These are phyloP conservation scores for Abrostola tripartita DNA, from an alignment of 2,888 invertebrate genomes.

Conservation along the genomic window DNA sequence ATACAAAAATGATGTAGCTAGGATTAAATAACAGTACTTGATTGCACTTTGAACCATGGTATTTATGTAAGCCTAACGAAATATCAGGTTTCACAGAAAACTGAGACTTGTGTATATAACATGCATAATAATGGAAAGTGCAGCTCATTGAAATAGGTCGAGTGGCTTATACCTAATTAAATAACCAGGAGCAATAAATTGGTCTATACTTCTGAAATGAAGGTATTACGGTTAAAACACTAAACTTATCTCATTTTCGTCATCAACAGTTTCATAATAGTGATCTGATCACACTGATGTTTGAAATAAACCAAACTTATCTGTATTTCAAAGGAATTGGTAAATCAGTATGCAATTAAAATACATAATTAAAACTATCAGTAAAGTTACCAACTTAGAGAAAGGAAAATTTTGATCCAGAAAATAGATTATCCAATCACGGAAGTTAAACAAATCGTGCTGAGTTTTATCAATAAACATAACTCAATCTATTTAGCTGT, in stretches of 20 bases:
- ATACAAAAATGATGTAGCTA: neutral
- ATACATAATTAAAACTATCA: constrained; percentile 57
- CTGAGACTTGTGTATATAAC: too few relatives aligned
- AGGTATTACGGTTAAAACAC: too few relatives aligned
- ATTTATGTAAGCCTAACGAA: too few relatives aligned
- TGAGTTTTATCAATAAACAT: constrained; percentile 61
- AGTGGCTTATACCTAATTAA: too few relatives aligned
- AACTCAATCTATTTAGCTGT: constrained; percentile 59
- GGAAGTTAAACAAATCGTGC: constrained; percentile 61
- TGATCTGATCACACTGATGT: neutral
- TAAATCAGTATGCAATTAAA: constrained; percentile 30
- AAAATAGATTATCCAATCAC: constrained; percentile 61
- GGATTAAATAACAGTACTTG: neutral
- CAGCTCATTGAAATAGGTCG: too few relatives aligned
- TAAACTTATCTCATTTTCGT: too few relatives aligned
- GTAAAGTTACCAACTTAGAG: constrained; percentile 49
- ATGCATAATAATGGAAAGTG: too few relatives aligned
- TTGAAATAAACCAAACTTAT: neutral
- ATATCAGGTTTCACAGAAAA: too few relatives aligned
- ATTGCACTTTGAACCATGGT: too few relatives aligned
- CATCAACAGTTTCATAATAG: neutral
- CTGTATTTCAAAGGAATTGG: neutral
- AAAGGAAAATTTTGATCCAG: constrained; percentile 61
- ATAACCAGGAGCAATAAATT: too few relatives aligned
- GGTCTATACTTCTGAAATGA: too few relatives aligned